Base-by-base conservation (phyloP, 2,888 invertebrate genomes). In the Cartodere bifasciata region DNA sequence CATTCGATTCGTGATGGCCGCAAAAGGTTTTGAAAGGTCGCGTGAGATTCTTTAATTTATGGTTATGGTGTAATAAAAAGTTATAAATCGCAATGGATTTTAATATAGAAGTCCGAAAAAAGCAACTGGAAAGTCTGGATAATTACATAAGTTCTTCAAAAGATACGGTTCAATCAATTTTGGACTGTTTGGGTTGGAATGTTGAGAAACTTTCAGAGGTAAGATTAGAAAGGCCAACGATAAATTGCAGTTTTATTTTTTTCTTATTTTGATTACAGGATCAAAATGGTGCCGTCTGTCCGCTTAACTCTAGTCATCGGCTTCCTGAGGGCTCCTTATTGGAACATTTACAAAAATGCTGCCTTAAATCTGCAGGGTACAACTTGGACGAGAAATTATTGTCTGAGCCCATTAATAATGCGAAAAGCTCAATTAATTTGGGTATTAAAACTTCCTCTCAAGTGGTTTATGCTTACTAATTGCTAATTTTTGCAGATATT, bases 301-400 rank as follows among this genome's bases (percentile, higher is more conserved):
- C 64, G 2, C 50, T 65, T 13, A 56, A 67, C 49, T 35, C 49
- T 9, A 54, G 54, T 9, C 70, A 70, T 45, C 49, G 54, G 35
- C 48, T 70, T 23, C 52, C 56, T n/a, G 44, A 55, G 34, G 51
- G 54, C 38, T 55, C 46, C 20, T 42, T 61, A 5, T 52, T 59
- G 14, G 45, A 52, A 28, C 70, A 70, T 51, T 42, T 65, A 4
- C 47, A 55, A 23, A 52, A 48, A 38, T 70, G 69, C 45, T 52
- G 54, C 22, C 53, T 67, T 49, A 63, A 55, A 44, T 49, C 53
- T 11, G 59, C 64, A 43, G 65, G 64, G 31, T 70, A 70, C 40
- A 40, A 46, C 15, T 43, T 52, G 32, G 43, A 56, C 2, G 65
- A 65, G 34, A 23, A 55, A 7, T 62, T 64, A 35, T 46, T 68